Evolutionary conservation across 2,797 vertebrate species (phyloP).

Genomic region (Okamejei kenojei): DNA sequence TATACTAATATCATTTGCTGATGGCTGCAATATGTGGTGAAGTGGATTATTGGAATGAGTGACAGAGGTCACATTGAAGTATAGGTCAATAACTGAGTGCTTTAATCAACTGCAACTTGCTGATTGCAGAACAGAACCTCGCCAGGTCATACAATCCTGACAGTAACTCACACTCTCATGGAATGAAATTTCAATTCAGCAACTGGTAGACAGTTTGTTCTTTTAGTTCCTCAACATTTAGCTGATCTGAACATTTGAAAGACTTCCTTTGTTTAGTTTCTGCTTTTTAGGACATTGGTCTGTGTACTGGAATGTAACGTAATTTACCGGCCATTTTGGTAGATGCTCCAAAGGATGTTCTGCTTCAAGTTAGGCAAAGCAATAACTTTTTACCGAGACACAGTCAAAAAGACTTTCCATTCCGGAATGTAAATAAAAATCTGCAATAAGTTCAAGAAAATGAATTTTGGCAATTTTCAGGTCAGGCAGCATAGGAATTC

Average conservation of each 20-base stretch:
- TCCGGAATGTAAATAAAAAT: too few relatives aligned
- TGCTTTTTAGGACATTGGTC: constrained; percentile 18
- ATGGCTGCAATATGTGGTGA: neutral
- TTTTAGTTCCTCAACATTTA: neutral
- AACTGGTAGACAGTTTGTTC: neutral
- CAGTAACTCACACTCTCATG: neutral
- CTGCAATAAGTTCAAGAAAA: too few relatives aligned
- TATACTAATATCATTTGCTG: neutral
- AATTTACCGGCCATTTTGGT: neutral
- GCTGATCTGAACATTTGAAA: neutral
- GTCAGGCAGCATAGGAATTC: too few relatives aligned
- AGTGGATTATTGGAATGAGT: neutral
- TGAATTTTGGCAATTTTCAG: too few relatives aligned
- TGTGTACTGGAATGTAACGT: neutral
- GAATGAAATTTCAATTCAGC: neutral
- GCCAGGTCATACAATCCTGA: neutral
- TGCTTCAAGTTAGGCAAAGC: neutral
- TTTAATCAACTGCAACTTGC: constrained; percentile 12
- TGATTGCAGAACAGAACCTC: neutral
- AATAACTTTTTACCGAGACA: constrained; percentile 1
- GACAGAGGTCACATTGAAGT: neutral
- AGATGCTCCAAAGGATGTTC: neutral
- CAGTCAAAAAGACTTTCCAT: neutral
- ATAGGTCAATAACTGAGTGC: neutral
- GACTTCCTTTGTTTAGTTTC: neutral